These are phyloP conservation scores for Drosophila tripunctata DNA, from an alignment of 2,888 invertebrate genomes.

Conservation along the genomic window DNA sequence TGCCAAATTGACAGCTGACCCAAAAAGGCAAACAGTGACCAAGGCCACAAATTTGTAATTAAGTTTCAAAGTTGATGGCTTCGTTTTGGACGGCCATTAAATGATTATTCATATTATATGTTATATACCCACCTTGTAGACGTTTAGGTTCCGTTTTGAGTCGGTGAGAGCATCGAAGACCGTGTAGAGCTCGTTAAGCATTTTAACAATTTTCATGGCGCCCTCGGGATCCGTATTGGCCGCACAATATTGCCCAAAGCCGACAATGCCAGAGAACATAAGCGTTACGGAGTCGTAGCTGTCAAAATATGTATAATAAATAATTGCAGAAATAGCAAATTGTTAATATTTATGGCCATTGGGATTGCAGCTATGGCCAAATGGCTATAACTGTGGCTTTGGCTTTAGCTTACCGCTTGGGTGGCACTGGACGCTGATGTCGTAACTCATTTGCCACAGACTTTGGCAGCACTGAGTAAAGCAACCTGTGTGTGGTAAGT, in stretches of 20 bases:
- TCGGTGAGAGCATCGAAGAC: slow-evolving; percentile 97
- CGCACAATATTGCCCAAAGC: slow-evolving; percentile 95
- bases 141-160: slow-evolving; percentile 95
- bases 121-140: slow-evolving; percentile 91
- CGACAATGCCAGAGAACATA: slow-evolving; percentile 96
- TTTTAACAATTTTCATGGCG: slow-evolving; percentile 97
- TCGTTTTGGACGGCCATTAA: slow-evolving; percentile 36
- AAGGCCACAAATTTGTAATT: slow-evolving; percentile 52
- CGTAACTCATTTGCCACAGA: slow-evolving; percentile 97
- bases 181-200: slow-evolving; percentile 96
- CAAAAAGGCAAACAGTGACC: slow-evolving; percentile 32
- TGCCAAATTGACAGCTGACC: slow-evolving; percentile 56
- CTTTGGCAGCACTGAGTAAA: slow-evolving; percentile 97
- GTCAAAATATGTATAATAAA: slow-evolving; percentile 63
- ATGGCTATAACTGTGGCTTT: slow-evolving; percentile 3
- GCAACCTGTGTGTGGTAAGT: slow-evolving; percentile 86
- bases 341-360: slow-evolving; percentile 31
- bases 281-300: slow-evolving; percentile 96
- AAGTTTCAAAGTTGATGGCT: slow-evolving; percentile 48
- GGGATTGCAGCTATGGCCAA: not conserved
- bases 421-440: slow-evolving; percentile 95
- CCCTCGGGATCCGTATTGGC: slow-evolving; percentile 95
- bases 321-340: slow-evolving; percentile 52
- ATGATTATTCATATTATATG: slow-evolving; percentile 13
- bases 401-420: slow-evolving; percentile 87